These are phyloP conservation scores for Albula glossodonta DNA, from an alignment of 2,113 vertebrate genomes.

Conservation along the genomic window DNA sequence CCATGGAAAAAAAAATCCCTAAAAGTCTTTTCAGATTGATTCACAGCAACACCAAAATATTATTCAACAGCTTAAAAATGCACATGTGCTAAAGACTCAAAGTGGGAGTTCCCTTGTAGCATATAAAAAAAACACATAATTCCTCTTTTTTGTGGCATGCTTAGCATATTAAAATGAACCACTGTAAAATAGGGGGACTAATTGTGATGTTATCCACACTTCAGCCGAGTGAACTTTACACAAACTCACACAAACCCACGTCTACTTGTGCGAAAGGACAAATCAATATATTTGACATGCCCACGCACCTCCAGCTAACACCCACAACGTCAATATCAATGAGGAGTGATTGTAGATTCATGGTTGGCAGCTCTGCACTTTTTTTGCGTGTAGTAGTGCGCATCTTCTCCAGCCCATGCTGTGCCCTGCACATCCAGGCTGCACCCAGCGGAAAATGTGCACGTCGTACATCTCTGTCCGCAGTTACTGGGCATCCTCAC, in stretches of 20 bases:
- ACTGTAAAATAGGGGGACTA: not conserved
- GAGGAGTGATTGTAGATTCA: not conserved
- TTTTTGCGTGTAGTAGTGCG: not conserved
- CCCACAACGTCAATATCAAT: slow-evolving; percentile 7
- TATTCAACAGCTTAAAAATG: not conserved
- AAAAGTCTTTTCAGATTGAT: not conserved
- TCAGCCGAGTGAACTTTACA: not conserved
- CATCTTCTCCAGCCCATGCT: not conserved
- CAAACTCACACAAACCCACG: not conserved
- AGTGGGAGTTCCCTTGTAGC: not conserved
- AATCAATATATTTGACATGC: not conserved
- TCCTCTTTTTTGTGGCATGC: not conserved
- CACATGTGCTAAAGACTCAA: not conserved
- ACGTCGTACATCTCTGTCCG: not conserved
- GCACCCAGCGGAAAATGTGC: not conserved
- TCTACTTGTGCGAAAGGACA: not conserved
- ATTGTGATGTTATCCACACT: not conserved
- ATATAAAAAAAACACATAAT: not conserved
- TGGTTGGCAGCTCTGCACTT: not conserved
- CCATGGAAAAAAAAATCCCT: not conserved
- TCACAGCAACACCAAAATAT: not conserved
- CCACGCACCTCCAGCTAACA: not conserved
- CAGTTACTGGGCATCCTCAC: not conserved
- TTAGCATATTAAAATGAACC: not conserved
- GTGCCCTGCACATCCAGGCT: not conserved